phyloP scores from a whole-genome alignment of 1,140 invertebrate species.

The Octopus sinensis region DNA sequence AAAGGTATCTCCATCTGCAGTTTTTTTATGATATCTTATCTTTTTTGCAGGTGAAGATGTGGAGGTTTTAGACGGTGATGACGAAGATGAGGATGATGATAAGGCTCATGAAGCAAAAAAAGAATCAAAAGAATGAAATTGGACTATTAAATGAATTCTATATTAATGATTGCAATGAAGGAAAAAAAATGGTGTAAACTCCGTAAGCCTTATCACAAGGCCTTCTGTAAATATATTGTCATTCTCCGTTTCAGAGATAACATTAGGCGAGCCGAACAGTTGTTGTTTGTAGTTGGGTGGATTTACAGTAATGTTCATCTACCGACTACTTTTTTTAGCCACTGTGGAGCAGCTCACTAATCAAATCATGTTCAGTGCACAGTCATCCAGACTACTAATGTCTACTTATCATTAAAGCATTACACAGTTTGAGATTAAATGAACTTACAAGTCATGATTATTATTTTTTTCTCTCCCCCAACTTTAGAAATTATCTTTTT shows the following conservation, averaged over 20 bases:
- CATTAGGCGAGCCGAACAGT: not conserved
- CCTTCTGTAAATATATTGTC: not conserved
- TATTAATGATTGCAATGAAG: not conserved
- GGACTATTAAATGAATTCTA: not conserved
- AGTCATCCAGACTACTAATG: not conserved
- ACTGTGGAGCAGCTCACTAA: too few species aligned
- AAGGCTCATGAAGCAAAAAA: conserved; percentile 19
- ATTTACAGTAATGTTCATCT: too few species aligned
- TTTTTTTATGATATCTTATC: too few species aligned
- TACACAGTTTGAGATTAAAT: too few species aligned
- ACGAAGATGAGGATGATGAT: conserved; percentile 28
- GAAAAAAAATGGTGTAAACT: not conserved
- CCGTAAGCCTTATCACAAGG: not conserved
- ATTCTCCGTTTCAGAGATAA: conserved; percentile 1
- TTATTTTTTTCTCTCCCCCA: not conserved
- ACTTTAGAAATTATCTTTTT: not conserved
- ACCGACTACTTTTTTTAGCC: too few species aligned
- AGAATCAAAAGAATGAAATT: not conserved
- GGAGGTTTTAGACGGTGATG: conserved; percentile 20
- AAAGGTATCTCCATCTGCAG: too few species aligned
- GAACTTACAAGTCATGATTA: too few species aligned
- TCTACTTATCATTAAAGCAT: too few species aligned
- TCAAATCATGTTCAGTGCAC: conserved; percentile 2
- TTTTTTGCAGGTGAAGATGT: conserved; percentile 25
- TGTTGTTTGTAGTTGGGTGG: too few species aligned